Evolutionary conservation across 2,113 vertebrate species (phyloP), one percentile per base, ranked within the genome.

Genomic region (Ammodytes dubius): DNA sequence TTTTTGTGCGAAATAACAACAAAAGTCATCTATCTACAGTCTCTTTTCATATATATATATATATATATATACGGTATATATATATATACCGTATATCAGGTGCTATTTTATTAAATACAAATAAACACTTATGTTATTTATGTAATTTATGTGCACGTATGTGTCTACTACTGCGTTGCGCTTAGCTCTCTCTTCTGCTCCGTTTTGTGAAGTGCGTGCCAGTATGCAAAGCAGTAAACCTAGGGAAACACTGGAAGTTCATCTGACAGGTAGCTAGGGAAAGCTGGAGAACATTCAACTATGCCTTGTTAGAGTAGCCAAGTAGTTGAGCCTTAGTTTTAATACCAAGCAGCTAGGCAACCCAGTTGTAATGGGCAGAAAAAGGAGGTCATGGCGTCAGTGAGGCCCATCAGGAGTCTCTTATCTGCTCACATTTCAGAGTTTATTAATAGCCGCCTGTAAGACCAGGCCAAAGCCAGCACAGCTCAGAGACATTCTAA

Each of bases 361-460:
- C 60, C 61, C 57, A 15, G 82, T 46, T 49, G 45, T 70, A 43
- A 39, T 15, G 57, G 53, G 46, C 74, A 73, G 50, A 74, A 37
- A 27, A 70, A 76, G 54, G 46, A 61, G 76, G 58, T 66, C 59
- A 65, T 46, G 89, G 92, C 80, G 83, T 94, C 82, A 82, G 84
- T 77, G 79, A 82, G 89, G 83, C 87, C 87, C 56, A 74, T 86
- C 78, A 86, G 71, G 70, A 72, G 70, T 78, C 76, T 91, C 85
- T 89, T 92, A 92, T 93, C 91, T 86, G 80, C 92, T 93, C 87
- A 93, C 85, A 93, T 95, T 93, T 93, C 94, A 90, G 89, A 70
- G 83, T 94, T 94, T 92, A 94, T 93, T 27, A 27, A 92, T 94
- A 95, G 92, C 86, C 53, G 56, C 74, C 66, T 81, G 85, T 81